Evolutionary conservation across 1,140 invertebrate genomes (phyloP).

Genomic region (Dysdera silvatica): DNA sequence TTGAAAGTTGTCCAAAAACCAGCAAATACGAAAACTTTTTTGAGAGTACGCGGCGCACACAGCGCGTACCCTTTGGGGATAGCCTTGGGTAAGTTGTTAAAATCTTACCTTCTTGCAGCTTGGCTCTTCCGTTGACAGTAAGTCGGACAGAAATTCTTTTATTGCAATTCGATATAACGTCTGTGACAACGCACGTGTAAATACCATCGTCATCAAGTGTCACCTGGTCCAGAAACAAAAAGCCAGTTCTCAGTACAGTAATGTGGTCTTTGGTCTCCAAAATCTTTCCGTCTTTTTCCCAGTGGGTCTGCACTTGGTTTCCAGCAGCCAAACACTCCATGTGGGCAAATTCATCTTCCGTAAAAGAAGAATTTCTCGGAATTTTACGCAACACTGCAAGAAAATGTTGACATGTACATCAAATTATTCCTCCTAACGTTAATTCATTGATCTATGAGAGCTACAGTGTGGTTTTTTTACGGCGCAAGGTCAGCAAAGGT

Average conservation of each 20-base stretch:
- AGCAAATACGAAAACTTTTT: too few relatives aligned
- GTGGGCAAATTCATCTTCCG: slow-evolving; percentile 31
- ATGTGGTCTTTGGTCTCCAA: slow-evolving; percentile 16
- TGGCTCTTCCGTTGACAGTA: slow-evolving; percentile 6
- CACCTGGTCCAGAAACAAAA: slow-evolving; percentile 23
- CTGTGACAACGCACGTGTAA: slow-evolving; percentile 33
- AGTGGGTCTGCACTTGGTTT: slow-evolving; percentile 4
- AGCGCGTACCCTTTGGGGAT: too few relatives aligned
- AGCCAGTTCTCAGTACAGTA: slow-evolving; percentile 23
- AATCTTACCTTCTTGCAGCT: slow-evolving; percentile 25
- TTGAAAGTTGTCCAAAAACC: too few relatives aligned
- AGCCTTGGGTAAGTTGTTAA: neutral
- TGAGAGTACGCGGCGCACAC: too few relatives aligned
- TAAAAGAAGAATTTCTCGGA: slow-evolving; percentile 22
- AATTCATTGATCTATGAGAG: neutral
- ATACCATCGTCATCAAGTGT: slow-evolving; percentile 28
- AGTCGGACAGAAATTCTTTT: slow-evolving; percentile 21
- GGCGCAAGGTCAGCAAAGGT: too few relatives aligned
- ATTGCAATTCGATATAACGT: slow-evolving; percentile 8
- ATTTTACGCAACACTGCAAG: slow-evolving; percentile 30
- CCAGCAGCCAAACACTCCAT: slow-evolving; percentile 25
- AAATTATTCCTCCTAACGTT: too few relatives aligned
- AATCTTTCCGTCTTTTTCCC: slow-evolving; percentile 23
- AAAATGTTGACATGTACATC: too few relatives aligned
- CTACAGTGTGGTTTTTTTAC: too few relatives aligned